A percentile compares a stretch with the other conserved stretches of the same genome.
Conservation (phyloP, 2,113 vertebrate species). For the Megaceryle maxima region DNA sequence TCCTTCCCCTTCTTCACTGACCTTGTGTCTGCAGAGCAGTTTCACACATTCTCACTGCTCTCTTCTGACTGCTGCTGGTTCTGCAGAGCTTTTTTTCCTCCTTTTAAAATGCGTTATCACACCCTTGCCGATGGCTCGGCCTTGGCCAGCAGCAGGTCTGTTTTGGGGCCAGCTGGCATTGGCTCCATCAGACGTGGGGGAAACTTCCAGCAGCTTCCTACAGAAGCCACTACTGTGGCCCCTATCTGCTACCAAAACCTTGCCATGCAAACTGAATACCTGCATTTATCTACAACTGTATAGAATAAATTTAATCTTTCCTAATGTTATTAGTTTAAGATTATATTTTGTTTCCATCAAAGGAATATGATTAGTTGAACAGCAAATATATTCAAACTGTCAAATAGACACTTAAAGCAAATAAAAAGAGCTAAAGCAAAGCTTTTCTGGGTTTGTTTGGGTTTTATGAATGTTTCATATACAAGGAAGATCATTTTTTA, state of each 20-base stretch:
- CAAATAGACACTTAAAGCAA: background rate
- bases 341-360: background rate
- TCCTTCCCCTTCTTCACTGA: background rate
- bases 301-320: background rate
- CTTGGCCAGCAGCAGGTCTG: fast-evolving
- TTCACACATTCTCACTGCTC: background rate
- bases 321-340: background rate
- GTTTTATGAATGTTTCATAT: background rate
- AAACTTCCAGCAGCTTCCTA: background rate
- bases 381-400: background rate
- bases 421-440: background rate
- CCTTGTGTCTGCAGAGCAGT: background rate
- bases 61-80: background rate
- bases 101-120: no score
- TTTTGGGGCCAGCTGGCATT: background rate
- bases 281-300: background rate
- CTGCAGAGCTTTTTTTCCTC: fast-evolving
- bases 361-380: background rate
- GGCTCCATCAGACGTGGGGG: background rate
- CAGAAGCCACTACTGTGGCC: background rate
- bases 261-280: background rate
- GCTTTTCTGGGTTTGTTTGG: background rate
- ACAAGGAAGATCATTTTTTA: background rate
- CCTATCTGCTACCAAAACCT: background rate
- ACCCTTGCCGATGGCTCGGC: background rate